Percentiles rank a stretch among this genome's conserved stretches.
Conservation (phyloP, 2,797 vertebrate genomes). For the Heteromormyrus szaboi region DNA sequence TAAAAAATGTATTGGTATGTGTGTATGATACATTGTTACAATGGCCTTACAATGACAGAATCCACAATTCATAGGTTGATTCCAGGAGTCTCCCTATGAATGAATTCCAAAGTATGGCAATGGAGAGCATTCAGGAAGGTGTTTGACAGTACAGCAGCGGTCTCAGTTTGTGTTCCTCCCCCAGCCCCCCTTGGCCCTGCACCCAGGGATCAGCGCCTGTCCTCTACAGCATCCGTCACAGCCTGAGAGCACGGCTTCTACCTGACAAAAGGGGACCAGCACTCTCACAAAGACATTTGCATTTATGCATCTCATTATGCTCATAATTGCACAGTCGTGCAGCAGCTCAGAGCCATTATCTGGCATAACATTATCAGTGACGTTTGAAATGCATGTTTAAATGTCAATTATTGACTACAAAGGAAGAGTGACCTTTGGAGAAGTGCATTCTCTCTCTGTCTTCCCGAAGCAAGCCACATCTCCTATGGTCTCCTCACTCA, state of each 20-base stretch:
- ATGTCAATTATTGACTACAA: constrained; percentile 94
- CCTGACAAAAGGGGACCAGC: constrained; percentile 83
- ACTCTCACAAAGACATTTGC: constrained; percentile 65
- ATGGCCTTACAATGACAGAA: neutral
- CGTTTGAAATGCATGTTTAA: constrained; percentile 92
- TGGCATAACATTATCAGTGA: constrained; percentile 84
- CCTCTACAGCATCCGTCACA: constrained; percentile 72
- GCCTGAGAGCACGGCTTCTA: constrained; percentile 77
- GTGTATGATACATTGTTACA: neutral
- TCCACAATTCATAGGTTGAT: neutral
- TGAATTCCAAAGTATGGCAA: neutral
- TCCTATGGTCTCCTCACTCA: constrained; percentile 46
- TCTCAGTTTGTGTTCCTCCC: neutral
- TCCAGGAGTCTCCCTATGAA: neutral
- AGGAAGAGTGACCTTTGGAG: constrained; percentile 89
- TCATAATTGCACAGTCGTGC: constrained; percentile 89
- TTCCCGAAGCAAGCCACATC: constrained; percentile 45
- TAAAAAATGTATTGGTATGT: neutral
- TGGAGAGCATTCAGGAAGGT: neutral
- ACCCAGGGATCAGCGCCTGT: constrained; percentile 70
- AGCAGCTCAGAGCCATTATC: constrained; percentile 79
- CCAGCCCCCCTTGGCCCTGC: neutral
- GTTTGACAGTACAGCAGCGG: neutral
- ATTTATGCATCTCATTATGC: constrained; percentile 97
- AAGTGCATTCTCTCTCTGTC: constrained; percentile 53